Evolutionary conservation across 2,113 vertebrate species (phyloP).

Genomic region (Menura novaehollandiae): DNA sequence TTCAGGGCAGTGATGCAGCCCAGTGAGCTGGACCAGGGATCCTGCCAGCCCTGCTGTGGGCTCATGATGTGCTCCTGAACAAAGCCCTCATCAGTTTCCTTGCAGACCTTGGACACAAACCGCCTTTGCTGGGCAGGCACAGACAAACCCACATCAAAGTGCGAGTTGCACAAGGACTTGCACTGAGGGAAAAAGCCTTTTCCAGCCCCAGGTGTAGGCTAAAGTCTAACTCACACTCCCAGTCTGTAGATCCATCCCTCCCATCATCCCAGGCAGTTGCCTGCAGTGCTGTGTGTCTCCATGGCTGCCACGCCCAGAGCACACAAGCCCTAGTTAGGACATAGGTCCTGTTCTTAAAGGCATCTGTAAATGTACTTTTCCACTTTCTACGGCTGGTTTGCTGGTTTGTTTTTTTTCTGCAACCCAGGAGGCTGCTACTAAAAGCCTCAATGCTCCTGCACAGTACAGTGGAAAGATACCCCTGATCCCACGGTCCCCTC

Average conservation of each 20-base stretch:
- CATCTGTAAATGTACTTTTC: not conserved
- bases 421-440: not conserved
- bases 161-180: not conserved
- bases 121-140: rapidly evolving
- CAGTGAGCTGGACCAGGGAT: rapidly evolving
- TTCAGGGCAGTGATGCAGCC: not conserved
- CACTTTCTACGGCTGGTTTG: not conserved
- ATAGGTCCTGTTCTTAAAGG: not conserved
- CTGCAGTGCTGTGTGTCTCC: not conserved
- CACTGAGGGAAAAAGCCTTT: not conserved
- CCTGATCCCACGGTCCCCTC: not conserved
- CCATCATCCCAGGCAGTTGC: rapidly evolving
- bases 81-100: not conserved
- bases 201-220: not conserved
- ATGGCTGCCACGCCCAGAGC: not conserved
- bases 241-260: not conserved
- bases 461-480: rapidly evolving
- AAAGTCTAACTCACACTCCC: not conserved
- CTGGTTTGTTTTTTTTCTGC: not conserved
- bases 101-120: rapidly evolving
- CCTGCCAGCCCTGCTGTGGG: not conserved
- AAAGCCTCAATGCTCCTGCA: not conserved
- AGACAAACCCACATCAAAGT: not conserved
- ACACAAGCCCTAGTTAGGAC: not conserved
- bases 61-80: not conserved